Conservation (phyloP, 2,888 invertebrate genomes). For the Balanococcus diminutus region DNA sequence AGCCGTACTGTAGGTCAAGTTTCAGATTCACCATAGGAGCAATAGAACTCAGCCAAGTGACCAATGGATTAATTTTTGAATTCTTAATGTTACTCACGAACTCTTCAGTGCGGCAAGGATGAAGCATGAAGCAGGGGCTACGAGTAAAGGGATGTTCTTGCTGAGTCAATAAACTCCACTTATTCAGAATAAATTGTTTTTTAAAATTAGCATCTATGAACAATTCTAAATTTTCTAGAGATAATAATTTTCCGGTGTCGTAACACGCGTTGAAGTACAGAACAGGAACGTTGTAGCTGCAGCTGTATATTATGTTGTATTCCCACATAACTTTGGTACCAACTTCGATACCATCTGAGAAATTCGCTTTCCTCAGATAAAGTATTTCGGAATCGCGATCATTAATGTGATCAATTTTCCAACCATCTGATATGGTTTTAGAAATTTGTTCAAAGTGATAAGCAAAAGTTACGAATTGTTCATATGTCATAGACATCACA, state of each 20-base stretch:
- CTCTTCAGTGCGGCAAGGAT: slow-evolving; percentile 59
- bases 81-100: background rate
- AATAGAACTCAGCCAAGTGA: slow-evolving; percentile 59
- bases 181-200: slow-evolving; percentile 69
- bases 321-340: slow-evolving; percentile 59
- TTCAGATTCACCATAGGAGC: slow-evolving; percentile 57
- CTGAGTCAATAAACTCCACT: slow-evolving; percentile 61
- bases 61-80: slow-evolving; percentile 57
- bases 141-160: slow-evolving; percentile 59
- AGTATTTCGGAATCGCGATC: background rate
- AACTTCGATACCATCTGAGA: background rate
- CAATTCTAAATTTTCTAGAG: slow-evolving; percentile 57
- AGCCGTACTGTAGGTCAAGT: slow-evolving; percentile 19
- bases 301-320: slow-evolving; percentile 59
- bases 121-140: slow-evolving; percentile 59
- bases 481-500: background rate
- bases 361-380: background rate
- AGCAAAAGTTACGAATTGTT: background rate
- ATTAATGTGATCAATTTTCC: background rate
- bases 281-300: slow-evolving; percentile 60
- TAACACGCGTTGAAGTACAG: slow-evolving; percentile 68
- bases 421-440: background rate
- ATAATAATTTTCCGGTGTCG: slow-evolving; percentile 58
- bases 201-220: slow-evolving; percentile 58
- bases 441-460: slow-evolving; percentile 30